phyloP scores from a whole-genome alignment of 1,140 invertebrate species.

The Batillaria attramentaria region DNA sequence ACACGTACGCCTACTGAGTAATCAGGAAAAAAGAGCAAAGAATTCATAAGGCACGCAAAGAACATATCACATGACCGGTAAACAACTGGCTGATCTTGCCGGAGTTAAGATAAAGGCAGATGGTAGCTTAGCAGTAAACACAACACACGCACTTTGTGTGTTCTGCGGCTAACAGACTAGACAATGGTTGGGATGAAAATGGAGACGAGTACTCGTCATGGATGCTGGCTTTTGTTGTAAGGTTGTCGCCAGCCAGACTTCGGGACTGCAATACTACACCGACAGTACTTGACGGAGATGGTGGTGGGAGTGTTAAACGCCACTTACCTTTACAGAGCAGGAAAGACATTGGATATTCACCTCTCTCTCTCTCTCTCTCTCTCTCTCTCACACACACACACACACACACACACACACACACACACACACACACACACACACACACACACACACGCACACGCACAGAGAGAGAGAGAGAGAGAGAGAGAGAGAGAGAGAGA shows the following conservation, averaged over 20 bases:
- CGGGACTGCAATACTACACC: background rate
- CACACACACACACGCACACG: background rate
- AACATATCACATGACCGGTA: too few species aligned
- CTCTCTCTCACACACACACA: background rate
- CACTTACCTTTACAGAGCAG: background rate
- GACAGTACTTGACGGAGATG: too few species aligned
- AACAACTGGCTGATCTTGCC: too few species aligned
- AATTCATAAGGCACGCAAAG: too few species aligned
- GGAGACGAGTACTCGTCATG: too few species aligned
- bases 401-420: conserved; percentile 1
- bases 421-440: background rate
- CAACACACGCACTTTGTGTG: too few species aligned
- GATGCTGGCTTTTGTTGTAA: background rate
- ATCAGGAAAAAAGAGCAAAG: too few species aligned
- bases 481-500: conserved; percentile 1
- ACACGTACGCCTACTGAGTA: too few species aligned
- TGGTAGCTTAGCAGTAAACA: too few species aligned
- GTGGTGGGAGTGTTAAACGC: background rate
- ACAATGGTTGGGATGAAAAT: background rate
- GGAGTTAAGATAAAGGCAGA: too few species aligned
- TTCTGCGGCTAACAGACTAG: background rate
- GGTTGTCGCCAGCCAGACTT: background rate
- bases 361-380: background rate
- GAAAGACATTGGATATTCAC: background rate
- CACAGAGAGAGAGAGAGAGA: conserved; percentile 16